phyloP scores from a whole-genome alignment of 1,140 invertebrate genomes.

The Zaprionus taronus region DNA sequence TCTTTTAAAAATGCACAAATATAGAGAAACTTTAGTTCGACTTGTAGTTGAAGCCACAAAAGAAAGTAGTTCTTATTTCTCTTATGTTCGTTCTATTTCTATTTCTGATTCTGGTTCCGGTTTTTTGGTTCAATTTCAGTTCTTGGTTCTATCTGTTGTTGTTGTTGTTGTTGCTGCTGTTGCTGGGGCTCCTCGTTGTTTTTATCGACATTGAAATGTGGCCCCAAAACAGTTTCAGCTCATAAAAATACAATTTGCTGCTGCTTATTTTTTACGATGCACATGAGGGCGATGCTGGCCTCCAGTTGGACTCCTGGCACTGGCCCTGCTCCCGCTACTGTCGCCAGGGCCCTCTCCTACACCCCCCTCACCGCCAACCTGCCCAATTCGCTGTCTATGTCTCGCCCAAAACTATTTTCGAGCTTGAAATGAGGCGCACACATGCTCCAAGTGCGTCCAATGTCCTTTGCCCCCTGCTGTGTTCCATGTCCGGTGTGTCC shows the following conservation, averaged over 20 bases:
- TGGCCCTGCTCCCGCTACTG: not conserved
- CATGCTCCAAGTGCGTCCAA: conserved; percentile 79
- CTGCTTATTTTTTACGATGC: conserved; percentile 83
- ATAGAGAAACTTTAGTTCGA: not conserved
- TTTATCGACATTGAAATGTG: conserved; percentile 83
- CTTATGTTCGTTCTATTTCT: conserved; percentile 5
- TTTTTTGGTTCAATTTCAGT: conserved; percentile 18
- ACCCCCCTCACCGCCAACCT: not conserved
- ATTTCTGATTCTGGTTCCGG: conserved; percentile 4
- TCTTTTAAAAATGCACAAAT: not conserved
- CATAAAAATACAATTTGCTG: conserved; percentile 83
- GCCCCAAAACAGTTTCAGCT: conserved; percentile 83
- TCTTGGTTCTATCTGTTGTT: conserved; percentile 18
- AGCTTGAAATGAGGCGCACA: conserved; percentile 76
- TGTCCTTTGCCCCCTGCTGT: conserved; percentile 48
- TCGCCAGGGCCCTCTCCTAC: no score
- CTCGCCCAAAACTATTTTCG: conserved; percentile 74
- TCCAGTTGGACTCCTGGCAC: conserved; percentile 28
- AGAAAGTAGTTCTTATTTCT: not conserved
- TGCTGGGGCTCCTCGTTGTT: conserved; percentile 56
- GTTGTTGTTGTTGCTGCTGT: conserved; percentile 8
- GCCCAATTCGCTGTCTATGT: conserved; percentile 17
- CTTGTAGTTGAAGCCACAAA: not conserved
- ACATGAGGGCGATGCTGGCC: conserved; percentile 73
- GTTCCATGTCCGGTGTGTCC: conserved; percentile 55